Conservation (phyloP, 2,888 invertebrate genomes). For the Ischnus inquisitorius region DNA sequence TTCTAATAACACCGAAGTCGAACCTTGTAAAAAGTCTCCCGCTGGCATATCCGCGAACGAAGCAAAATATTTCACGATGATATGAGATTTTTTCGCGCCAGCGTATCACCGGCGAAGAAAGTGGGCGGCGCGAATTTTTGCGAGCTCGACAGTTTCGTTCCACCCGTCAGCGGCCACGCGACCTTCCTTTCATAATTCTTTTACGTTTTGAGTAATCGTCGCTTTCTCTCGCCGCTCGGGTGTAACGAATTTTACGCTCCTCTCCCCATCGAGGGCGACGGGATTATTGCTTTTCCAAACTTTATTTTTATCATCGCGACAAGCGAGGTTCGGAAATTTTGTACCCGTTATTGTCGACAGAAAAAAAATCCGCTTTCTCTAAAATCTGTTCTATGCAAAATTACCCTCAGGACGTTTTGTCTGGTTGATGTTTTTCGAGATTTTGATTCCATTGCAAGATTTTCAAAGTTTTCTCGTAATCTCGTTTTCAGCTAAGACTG, state of each 20-base stretch:
- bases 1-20: conserved; percentile 61
- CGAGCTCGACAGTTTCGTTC: conserved; percentile 57
- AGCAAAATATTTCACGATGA: conserved; percentile 45
- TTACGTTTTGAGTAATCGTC: conserved; percentile 29
- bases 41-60: conserved; percentile 54
- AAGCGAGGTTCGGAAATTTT: background rate
- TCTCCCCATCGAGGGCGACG: conserved; percentile 9
- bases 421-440: too few relatives aligned
- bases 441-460: too few relatives aligned
- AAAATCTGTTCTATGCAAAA: too few relatives aligned
- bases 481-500: too few relatives aligned
- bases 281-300: conserved; percentile 15
- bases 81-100: conserved; percentile 34
- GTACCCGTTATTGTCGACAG: conserved; percentile 14
- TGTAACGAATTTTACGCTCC: conserved; percentile 9
- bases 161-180: conserved; percentile 29
- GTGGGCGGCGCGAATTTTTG: conserved; percentile 48
- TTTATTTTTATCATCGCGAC: background rate
- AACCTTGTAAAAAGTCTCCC: conserved; percentile 50
- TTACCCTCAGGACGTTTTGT: too few relatives aligned
- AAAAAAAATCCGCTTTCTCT: too few relatives aligned
- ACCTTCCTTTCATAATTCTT: conserved; percentile 30
- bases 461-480: too few relatives aligned
- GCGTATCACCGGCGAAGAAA: background rate
- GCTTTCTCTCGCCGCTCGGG: conserved; percentile 5